Evolutionary conservation across 2,888 invertebrate genomes (phyloP).

Genomic region (Lasioglossum malachurum): DNA sequence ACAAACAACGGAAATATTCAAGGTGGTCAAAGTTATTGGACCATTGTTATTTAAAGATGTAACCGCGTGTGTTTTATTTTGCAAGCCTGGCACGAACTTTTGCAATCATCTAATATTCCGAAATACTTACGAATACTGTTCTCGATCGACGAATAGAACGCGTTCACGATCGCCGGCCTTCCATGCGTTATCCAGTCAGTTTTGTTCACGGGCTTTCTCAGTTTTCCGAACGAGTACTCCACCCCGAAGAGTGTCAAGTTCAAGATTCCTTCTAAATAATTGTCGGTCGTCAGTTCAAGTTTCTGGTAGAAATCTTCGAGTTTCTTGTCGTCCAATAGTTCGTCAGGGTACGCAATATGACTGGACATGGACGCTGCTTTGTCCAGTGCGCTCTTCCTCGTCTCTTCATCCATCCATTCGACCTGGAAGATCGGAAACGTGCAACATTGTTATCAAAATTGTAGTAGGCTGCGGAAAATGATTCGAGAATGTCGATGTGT

Average conservation of each 20-base stretch:
- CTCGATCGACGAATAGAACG: slow-evolving; percentile 86
- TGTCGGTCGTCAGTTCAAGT: slow-evolving; percentile 83
- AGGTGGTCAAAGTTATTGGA: too few relatives aligned
- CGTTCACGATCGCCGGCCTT: slow-evolving; percentile 86
- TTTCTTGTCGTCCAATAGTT: slow-evolving; percentile 92
- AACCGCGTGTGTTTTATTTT: neutral
- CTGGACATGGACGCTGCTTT: slow-evolving; percentile 94
- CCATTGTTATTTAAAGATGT: too few relatives aligned
- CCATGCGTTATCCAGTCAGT: slow-evolving; percentile 86
- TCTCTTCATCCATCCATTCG: slow-evolving; percentile 97
- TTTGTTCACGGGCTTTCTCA: slow-evolving; percentile 86
- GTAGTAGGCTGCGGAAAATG: neutral
- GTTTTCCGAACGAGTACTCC: slow-evolving; percentile 85
- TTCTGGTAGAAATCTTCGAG: slow-evolving; percentile 91
- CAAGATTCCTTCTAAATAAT: slow-evolving; percentile 85
- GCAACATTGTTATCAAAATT: neutral
- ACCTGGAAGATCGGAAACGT: slow-evolving; percentile 81
- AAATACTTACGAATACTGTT: slow-evolving; percentile 86
- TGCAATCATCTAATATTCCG: neutral
- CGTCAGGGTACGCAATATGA: slow-evolving; percentile 97
- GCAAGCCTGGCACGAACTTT: neutral
- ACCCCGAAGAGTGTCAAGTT: slow-evolving; percentile 86
- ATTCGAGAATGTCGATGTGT: too few relatives aligned
- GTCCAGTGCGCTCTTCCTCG: slow-evolving; percentile 90
- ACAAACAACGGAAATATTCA: too few relatives aligned